Conservation (phyloP, 2,888 invertebrate genomes). For the Ectemnius continuus region DNA sequence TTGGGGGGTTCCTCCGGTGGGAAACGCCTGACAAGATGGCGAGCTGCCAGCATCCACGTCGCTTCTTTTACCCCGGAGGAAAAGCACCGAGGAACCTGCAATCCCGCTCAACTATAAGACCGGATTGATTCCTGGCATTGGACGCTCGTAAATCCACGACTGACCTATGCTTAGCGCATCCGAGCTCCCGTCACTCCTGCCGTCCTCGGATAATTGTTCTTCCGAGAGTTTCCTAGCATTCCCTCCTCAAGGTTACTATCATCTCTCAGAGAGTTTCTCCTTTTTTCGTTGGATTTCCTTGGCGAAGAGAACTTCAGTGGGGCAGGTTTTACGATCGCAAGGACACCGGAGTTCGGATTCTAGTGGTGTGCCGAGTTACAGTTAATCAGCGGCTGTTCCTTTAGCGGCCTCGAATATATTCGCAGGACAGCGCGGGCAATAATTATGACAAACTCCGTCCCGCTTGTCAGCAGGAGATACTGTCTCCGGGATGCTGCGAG, state of each 20-base stretch:
- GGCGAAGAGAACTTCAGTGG: too few relatives aligned
- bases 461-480: conserved; percentile 57
- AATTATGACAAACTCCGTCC: conserved; percentile 74
- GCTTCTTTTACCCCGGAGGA: conserved; percentile 38
- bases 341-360: too few relatives aligned
- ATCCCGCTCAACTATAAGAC: conserved; percentile 69
- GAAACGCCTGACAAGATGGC: conserved; percentile 66
- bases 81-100: conserved; percentile 63
- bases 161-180: conserved; percentile 59
- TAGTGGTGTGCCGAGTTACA: too few relatives aligned
- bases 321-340: too few relatives aligned
- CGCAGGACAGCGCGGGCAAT: conserved; percentile 58
- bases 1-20: conserved; percentile 53
- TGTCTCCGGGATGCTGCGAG: conserved; percentile 56
- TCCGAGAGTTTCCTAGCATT: too few relatives aligned
- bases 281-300: too few relatives aligned
- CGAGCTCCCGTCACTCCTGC: conserved; percentile 32
- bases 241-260: too few relatives aligned
- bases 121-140: conserved; percentile 74
- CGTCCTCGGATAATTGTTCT: conserved; percentile 26
- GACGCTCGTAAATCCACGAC: conserved; percentile 67
- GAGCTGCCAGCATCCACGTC: conserved; percentile 16
- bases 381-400: too few relatives aligned
- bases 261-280: too few relatives aligned
- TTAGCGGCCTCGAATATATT: too few relatives aligned